Base-by-base conservation (phyloP, 2,888 invertebrate genomes). In the Glyphotaelius pellucidus region DNA sequence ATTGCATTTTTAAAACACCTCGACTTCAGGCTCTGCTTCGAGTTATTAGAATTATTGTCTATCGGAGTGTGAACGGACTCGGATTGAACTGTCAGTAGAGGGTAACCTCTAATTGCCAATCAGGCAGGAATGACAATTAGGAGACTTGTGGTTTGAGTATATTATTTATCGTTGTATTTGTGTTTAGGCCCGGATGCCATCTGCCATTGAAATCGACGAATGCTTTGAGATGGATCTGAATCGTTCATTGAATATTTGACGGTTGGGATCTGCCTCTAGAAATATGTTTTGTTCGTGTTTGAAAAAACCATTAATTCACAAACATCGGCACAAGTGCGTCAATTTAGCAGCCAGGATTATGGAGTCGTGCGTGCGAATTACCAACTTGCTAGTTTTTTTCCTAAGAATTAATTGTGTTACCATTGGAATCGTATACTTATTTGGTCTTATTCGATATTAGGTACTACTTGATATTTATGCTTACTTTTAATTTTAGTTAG, bases 41-140 rank as follows among this genome's bases (percentile, higher is more conserved):
- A 87, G 87, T 52, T 87, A 89, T 89, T 79, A 89, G 79, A 89
- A 42, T 42, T 42, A 89, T 35, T 80, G 67, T 32, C 79, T 42
- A 80, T 89, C 32, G 79, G 32, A 25, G 67, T 89, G 80, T 80
- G 88, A 87, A 86, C 38, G 35, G 32, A 30, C 86, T 89, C n/a
- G 31, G 38, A 88, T 88, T 88, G 88, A 86, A 25, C 67, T 35
- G 67, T 88, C 88, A 88, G 31, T n/a, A 1, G 52, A 31, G 52
- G 12, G 9, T 35, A 32, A 79, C 88, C 25, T 12, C 79, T 89
- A 79, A 89, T 89, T 79, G 79, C 31, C 35, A 89, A 79, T 79
- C 35, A 38, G 67, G 25, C n/a, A 35, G 79, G 80, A 89, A 89
- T 89, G 79, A 79, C 79, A 89, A 89, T 89, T 35, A 89, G 80